Conservation (phyloP, 2,888 invertebrate species). For the Ischnus inquisitorius region DNA sequence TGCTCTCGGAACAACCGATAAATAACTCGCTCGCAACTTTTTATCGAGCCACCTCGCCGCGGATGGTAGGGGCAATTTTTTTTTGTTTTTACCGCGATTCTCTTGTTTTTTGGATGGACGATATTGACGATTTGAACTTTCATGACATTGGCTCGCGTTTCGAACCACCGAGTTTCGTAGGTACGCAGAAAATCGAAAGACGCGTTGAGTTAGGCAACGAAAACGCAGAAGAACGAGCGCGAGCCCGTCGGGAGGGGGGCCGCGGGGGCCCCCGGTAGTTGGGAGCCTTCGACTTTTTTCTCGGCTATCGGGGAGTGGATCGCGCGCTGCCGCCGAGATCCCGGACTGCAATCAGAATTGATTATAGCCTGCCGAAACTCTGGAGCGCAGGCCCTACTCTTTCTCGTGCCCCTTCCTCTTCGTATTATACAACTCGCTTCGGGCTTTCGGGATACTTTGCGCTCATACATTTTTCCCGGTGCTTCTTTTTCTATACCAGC, state of each 20-base stretch:
- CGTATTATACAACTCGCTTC: constrained; percentile 70
- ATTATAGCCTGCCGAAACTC: constrained; percentile 85
- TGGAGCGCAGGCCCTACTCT: constrained; percentile 78
- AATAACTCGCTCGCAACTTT: constrained; percentile 77
- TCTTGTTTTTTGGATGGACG: background rate
- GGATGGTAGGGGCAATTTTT: constrained; percentile 51
- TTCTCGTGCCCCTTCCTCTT: constrained; percentile 53
- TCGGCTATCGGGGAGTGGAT: constrained; percentile 83
- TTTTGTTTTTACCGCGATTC: background rate
- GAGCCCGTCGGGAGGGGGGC: constrained; percentile 47
- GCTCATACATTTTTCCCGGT: constrained; percentile 47
- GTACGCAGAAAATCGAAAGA: constrained; percentile 51
- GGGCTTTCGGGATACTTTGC: constrained; percentile 52
- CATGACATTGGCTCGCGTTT: background rate
- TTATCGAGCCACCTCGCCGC: constrained; percentile 46
- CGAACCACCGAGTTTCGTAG: constrained; percentile 62
- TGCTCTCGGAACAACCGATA: constrained; percentile 76
- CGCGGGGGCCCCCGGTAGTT: constrained; percentile 80
- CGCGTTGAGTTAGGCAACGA: constrained; percentile 45
- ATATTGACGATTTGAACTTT: background rate
- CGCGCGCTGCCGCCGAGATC: constrained; percentile 81
- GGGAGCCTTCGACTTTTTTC: constrained; percentile 81
- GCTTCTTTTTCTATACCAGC: background rate
- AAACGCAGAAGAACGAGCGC: constrained; percentile 56
- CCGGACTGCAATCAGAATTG: constrained; percentile 85